Conservation (phyloP, 1,140 invertebrate genomes). For the Drosophila erecta region DNA sequence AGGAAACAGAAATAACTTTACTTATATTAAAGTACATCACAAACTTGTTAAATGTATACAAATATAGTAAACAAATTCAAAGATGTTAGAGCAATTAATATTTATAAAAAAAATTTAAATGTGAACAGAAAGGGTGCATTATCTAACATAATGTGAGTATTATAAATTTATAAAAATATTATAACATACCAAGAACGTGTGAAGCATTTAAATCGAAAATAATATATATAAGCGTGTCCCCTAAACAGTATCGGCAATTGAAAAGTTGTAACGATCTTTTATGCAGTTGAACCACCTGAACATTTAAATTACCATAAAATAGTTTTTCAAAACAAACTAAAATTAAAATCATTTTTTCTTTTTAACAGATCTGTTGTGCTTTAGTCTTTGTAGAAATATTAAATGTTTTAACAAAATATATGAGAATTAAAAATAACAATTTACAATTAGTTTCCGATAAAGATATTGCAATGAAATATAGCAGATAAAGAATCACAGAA, state of each 20-base stretch:
- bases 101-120: constrained; percentile 47
- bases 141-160: constrained; percentile 44
- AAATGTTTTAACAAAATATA: background rate
- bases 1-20: background rate
- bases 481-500: background rate
- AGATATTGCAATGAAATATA: background rate
- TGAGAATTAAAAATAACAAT: background rate
- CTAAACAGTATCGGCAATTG: constrained; percentile 1
- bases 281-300: constrained; percentile 5
- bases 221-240: constrained; percentile 42
- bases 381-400: background rate
- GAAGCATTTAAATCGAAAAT: constrained; percentile 61
- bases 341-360: too few relatives aligned
- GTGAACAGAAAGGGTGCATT: constrained; percentile 42
- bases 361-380: background rate
- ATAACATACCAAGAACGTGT: constrained; percentile 32
- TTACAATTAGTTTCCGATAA: background rate
- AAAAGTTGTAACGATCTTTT: background rate
- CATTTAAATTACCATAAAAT: background rate
- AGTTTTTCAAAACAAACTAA: background rate
- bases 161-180: constrained; percentile 37
- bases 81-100: constrained; percentile 64
- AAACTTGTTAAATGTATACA: constrained; percentile 70
- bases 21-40: constrained; percentile 51
- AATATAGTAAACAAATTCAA: constrained; percentile 36